These are phyloP conservation scores for Metaphire vulgaris DNA, from an alignment of 1,140 invertebrate genomes.

Conservation along the genomic window DNA sequence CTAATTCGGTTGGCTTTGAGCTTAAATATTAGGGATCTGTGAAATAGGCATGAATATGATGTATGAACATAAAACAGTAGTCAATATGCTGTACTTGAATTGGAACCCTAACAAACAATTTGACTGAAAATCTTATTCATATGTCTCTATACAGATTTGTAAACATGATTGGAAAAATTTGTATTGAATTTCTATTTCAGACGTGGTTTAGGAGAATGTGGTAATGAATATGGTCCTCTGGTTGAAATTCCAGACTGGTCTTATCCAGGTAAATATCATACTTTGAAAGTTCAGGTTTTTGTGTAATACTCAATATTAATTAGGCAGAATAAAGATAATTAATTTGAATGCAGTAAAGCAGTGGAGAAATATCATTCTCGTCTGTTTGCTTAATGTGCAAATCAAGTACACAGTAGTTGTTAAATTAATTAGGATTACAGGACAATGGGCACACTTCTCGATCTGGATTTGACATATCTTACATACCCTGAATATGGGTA, in stretches of 20 bases:
- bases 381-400: neutral
- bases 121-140: neutral
- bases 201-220: constrained; percentile 15
- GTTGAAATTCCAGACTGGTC: constrained; percentile 26
- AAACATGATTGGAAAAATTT: neutral
- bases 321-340: neutral
- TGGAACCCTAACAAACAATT: neutral
- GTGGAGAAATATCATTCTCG: neutral
- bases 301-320: neutral
- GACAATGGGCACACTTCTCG: neutral
- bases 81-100: neutral
- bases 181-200: constrained; percentile 11
- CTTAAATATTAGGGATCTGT: neutral
- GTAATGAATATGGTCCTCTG: constrained; percentile 26
- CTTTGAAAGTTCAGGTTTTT: neutral
- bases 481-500: too few species aligned
- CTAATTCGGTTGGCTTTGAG: neutral
- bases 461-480: too few species aligned
- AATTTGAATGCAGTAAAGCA: neutral
- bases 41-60: neutral
- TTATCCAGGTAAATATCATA: constrained; percentile 16
- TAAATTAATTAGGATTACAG: neutral
- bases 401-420: neutral
- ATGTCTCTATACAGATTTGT: neutral
- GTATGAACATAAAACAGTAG: neutral